Base-by-base conservation (phyloP, 2,888 invertebrate genomes). In the Dryocosmus kuriphilus region DNA sequence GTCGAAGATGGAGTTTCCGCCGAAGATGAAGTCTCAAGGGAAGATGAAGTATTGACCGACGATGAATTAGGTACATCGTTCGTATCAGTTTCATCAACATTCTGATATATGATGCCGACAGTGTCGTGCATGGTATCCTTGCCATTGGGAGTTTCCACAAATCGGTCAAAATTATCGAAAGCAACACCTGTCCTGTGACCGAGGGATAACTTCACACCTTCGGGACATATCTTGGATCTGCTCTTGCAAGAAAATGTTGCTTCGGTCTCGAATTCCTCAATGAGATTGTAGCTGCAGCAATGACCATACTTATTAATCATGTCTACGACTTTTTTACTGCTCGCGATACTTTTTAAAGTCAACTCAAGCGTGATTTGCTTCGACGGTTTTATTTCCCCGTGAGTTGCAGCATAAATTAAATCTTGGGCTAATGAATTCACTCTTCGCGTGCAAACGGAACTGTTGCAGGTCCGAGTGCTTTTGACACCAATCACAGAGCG, bases 181-280 rank as follows among this genome's bases (percentile, higher is more conserved):
- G 80, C 80, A 51, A 80, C 11, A 55, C 78, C 76, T 62, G 74
- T 77, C 19, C 76, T 24, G 1, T 77, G 55, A 75, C 63, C 27
- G 7, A 73, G 71, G 1, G 57, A 30, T 38, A 74, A 55, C 2
- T 60, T 1, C 1, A 78, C 74, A 41, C 65, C 76, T 38, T 73
- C 76, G 7, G 80, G 78, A 51, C 75, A 80, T 57, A 80, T 24
- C 1, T 80, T 62, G 8, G 32, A 62, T 30, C 3, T 61, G 9
- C 67, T 41, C 1, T 63, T 41, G 32, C 81, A 74, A 27, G 82
- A n/a, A 75, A 78, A 85, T 16, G 86, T 85, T 8, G 83, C 79
- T 80, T 86, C 83, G 4, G 87, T 88, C 83, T 88, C 86, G 11
- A 86, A 46, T 81, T 84, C 86, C 81, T 87, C 83, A 22, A 85